Base-by-base conservation (phyloP, 92 coral and sea anemone species). In the Palythoa grandis region DNA sequence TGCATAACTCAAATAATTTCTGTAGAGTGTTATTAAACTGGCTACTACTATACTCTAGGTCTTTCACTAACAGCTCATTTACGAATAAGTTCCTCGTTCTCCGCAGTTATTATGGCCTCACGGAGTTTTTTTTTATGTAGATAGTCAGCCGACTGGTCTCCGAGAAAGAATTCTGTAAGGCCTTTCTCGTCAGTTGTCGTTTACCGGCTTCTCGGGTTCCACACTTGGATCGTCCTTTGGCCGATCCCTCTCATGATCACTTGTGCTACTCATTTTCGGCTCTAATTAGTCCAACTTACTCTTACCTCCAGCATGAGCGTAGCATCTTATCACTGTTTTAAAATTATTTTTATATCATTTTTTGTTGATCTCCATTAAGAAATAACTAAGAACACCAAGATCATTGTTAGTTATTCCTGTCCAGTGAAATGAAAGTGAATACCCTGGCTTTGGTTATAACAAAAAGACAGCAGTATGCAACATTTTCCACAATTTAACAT, bases 1-100 rank as follows among this genome's bases (percentile, higher is more conserved):
- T 79, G 6, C 75, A 70, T 29, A 71, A 16, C 70, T 70, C 75
- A 48, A 15, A 24, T 84, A 84, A 84, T 61, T 84, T 78, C 66
- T 72, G 52, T 24, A 84, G 60, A 56, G 52, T 20, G 13, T 35
- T 56, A 52, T 72, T 70, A 24, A 84, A 84, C 25, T 84, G 65
- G n/a, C 65, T 58, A 58, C 17, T 58, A 58, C 14, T 12, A 58
- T 58, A 58, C n/a, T 58, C n/a, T 58, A 58, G n/a, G 65, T 58
- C 65, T 58, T 58, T 15, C 65, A 57, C 63, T 13, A 58, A 14
- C 14, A 58, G 16, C 65, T 58, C 65, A 58, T 58, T 58, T 58
- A 58, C 65, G 16, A 5, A 58, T 58, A 58, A 58, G 17, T 58
- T 58, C 65, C 17, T 58, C 65, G n/a, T 58, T 58, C 65, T 58